phyloP scores from a whole-genome alignment of 1,140 invertebrate species.

The Drosophila kanapiae region DNA sequence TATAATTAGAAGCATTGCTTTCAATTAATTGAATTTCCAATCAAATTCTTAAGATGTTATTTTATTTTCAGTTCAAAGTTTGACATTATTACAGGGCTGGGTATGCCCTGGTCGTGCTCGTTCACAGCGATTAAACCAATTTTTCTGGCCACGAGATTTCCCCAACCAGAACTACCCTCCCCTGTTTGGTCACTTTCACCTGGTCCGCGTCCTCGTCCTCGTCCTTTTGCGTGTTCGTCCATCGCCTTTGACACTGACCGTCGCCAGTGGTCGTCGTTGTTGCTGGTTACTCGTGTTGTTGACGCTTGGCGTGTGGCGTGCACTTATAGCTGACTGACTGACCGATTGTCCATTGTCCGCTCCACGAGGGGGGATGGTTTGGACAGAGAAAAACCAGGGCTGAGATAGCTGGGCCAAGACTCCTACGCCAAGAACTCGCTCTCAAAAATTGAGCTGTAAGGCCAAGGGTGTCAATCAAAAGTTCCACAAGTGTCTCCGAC shows the following conservation, averaged over 20 bases:
- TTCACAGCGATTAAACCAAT: constrained; percentile 19
- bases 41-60: neutral
- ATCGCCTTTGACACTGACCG: constrained; percentile 72
- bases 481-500: constrained; percentile 52
- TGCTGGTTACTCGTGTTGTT: constrained; percentile 16
- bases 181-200: constrained; percentile 37
- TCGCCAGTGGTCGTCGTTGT: constrained; percentile 26
- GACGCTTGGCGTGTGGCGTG: constrained; percentile 36
- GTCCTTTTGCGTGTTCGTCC: constrained; percentile 33
- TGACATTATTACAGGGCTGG: neutral
- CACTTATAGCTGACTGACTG: constrained; percentile 49
- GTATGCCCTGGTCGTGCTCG: constrained; percentile 4
- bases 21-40: neutral
- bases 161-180: neutral
- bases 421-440: constrained; percentile 13
- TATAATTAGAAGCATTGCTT: too few relatives aligned
- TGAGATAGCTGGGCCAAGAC: constrained; percentile 18
- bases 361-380: neutral
- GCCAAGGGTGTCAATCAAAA: constrained; percentile 48
- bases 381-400: constrained; percentile 23
- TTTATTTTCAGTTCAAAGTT: neutral
- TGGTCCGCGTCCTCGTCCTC: constrained; percentile 10
- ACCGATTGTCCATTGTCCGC: constrained; percentile 45
- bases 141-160: constrained; percentile 35
- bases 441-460: constrained; percentile 43